Base-by-base conservation (phyloP, 2,888 invertebrate genomes). In the Drosophila maculinotata region DNA sequence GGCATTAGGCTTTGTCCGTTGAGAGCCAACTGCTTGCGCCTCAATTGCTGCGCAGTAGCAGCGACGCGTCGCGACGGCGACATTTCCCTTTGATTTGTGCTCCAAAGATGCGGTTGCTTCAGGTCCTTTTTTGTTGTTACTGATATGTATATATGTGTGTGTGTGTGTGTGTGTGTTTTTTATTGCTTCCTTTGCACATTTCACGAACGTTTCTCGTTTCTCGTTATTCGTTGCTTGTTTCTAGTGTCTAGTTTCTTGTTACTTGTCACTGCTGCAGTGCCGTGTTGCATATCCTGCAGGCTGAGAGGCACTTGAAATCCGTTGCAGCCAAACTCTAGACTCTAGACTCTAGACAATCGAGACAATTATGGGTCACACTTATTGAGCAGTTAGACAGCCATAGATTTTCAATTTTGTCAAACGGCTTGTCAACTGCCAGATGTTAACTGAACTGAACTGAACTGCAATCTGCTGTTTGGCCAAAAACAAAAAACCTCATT, bases 321-420 rank as follows among this genome's bases (percentile, higher is more conserved):
- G 48, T 39, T 39, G 51, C 54, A 35, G 39, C 35, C 54, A 23
- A 41, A 66, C 41, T 41, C 31, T 31, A 31, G 36, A 49, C 48
- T n/a, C 35, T 49, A 23, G 35, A 66, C 41, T 41, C 31, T 31
- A 31, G 36, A 49, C 48, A 65, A 53, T 53, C 52, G 14, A 47
- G 63, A 75, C 71, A 71, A 63, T 62, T 69, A 71, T 71, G 57
- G 48, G 38, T 31, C 52, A 38, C 76, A 58, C 38, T 63, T 41
- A 17, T 42, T 28, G 25, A 25, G 17, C 57, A 41, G 39, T n/a
- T 30, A 9, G 45, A 53, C 30, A 60, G 44, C 20, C n/a, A 9
- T 28, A 26, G 35, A 33, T 42, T 41, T 17, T 15, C 25, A 36
- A 36, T 35, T n/a, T 12, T n/a, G n/a, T n/a, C n/a, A n/a, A n/a